These are phyloP conservation scores for Himalopsyche kuldschensis DNA, from an alignment of 2,888 invertebrate species.

Conservation along the genomic window DNA sequence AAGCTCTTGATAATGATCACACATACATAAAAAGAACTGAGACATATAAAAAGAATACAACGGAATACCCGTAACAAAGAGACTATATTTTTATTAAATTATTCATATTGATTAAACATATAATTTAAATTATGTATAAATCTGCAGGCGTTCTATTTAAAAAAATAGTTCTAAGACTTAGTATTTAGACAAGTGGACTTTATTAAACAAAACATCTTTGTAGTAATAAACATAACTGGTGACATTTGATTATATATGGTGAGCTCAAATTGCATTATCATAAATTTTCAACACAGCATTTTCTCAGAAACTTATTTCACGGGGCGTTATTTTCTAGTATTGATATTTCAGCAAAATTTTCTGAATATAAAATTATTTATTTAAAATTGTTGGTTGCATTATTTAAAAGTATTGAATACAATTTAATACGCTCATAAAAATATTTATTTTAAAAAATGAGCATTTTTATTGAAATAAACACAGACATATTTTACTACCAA, in stretches of 20 bases:
- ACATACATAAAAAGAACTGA: not conserved
- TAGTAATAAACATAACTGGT: not conserved
- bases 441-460: no score
- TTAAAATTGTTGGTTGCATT: no score
- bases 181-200: not conserved
- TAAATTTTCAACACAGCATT: not conserved
- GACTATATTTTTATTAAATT: not conserved
- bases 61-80: not conserved
- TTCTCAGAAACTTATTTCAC: not conserved
- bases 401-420: no score
- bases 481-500: no score
- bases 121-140: not conserved
- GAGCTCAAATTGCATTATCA: not conserved
- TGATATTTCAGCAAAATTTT: not conserved
- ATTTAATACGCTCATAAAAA: no score
- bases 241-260: not conserved
- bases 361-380: no score
- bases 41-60: not conserved
- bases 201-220: not conserved
- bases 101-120: not conserved
- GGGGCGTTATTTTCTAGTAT: not conserved
- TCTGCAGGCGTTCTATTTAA: not conserved
- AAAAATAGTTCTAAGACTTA: not conserved
- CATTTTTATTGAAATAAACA: no score
- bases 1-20: slow-evolving; percentile 21